phyloP scores from a whole-genome alignment of 1,140 invertebrate genomes.

The Sycobia sp. region DNA sequence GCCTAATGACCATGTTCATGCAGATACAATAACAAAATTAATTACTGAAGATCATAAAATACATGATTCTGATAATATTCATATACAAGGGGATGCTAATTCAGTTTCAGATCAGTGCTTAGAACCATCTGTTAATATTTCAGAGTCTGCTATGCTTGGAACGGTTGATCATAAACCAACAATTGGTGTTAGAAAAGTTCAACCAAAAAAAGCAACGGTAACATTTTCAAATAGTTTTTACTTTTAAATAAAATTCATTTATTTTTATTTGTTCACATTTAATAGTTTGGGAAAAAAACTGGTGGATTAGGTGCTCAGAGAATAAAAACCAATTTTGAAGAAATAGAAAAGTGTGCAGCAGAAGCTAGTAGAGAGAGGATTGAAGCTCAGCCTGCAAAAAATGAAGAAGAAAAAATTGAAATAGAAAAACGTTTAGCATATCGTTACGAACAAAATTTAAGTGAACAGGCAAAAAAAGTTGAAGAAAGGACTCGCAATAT shows the following conservation, averaged over 20 bases:
- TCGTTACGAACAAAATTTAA: slow-evolving; percentile 73
- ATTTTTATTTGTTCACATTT: neutral
- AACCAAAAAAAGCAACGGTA: slow-evolving; percentile 71
- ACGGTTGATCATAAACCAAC: slow-evolving; percentile 69
- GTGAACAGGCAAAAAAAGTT: slow-evolving; percentile 76
- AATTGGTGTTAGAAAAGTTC: slow-evolving; percentile 72
- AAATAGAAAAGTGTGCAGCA: slow-evolving; percentile 88
- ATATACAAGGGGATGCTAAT: neutral
- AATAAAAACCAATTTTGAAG: slow-evolving; percentile 93
- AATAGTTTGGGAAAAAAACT: slow-evolving; percentile 81
- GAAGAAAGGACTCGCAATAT: slow-evolving; percentile 76
- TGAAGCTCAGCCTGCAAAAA: slow-evolving; percentile 55
- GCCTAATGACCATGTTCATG: slow-evolving; percentile 28
- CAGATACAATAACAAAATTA: slow-evolving; percentile 35
- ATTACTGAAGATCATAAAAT: slow-evolving; percentile 23
- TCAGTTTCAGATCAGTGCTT: slow-evolving; percentile 36
- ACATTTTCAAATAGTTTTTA: neutral
- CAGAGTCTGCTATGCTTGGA: slow-evolving; percentile 42
- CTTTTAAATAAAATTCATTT: neutral
- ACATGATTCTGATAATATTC: slow-evolving; percentile 31
- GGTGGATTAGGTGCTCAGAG: slow-evolving; percentile 94
- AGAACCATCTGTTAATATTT: slow-evolving; percentile 54
- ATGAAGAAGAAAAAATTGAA: slow-evolving; percentile 50
- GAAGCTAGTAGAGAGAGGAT: slow-evolving; percentile 77
- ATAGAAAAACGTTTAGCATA: slow-evolving; percentile 85